Conservation (phyloP, 2,888 invertebrate genomes). For the Liodrosophila aerea region DNA sequence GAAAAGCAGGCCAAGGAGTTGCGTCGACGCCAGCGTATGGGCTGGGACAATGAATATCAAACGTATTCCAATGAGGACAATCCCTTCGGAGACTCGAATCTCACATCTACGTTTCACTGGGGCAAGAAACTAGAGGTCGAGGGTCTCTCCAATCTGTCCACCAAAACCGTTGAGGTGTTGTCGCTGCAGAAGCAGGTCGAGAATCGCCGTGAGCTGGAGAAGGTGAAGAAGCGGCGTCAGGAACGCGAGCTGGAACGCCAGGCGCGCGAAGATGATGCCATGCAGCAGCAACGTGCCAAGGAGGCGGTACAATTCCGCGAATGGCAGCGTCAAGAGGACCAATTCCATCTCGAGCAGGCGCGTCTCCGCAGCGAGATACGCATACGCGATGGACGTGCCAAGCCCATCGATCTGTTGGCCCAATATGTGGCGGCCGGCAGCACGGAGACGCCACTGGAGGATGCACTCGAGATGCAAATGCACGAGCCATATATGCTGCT, state of each 20-base stretch:
- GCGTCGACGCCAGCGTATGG: slow-evolving; percentile 94
- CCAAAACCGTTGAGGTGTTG: slow-evolving; percentile 90
- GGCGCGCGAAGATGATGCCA: slow-evolving; percentile 91
- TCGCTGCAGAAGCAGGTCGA: slow-evolving; percentile 95
- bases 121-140: slow-evolving; percentile 97
- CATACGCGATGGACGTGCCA: slow-evolving; percentile 97
- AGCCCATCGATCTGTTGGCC: slow-evolving; percentile 98
- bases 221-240: slow-evolving; percentile 94
- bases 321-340: slow-evolving; percentile 98
- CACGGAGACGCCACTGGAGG: slow-evolving; percentile 93
- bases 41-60: slow-evolving; percentile 98
- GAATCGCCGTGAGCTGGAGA: slow-evolving; percentile 95
- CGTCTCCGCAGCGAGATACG: slow-evolving; percentile 95
- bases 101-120: slow-evolving; percentile 98
- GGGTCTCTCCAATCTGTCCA: slow-evolving; percentile 90
- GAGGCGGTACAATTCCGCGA: slow-evolving; percentile 95
- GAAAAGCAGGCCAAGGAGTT: slow-evolving; percentile 97
- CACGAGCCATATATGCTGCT: slow-evolving; percentile 98
- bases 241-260: slow-evolving; percentile 94
- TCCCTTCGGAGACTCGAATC: slow-evolving; percentile 98
- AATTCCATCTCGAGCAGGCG: slow-evolving; percentile 98
- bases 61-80: slow-evolving; percentile 99
- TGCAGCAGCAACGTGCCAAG: slow-evolving; percentile 92
- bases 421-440: slow-evolving; percentile 92
- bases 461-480: slow-evolving; percentile 99